These are phyloP conservation scores for Stichodactyla helianthus DNA, from an alignment of 64 coral and sea anemone genomes.

Conservation along the genomic window DNA sequence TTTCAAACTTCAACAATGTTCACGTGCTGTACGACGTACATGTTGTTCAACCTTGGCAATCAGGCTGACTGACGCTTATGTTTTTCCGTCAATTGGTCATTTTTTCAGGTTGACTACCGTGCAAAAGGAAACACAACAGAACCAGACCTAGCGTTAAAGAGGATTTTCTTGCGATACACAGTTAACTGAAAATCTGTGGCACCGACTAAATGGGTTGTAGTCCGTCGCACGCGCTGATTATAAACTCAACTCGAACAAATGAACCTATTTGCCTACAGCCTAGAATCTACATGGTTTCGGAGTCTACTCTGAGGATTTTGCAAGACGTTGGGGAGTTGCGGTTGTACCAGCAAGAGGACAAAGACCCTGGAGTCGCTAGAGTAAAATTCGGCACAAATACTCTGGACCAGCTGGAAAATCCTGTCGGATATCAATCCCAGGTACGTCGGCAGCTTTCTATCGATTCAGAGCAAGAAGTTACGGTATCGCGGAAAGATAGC, in stretches of 20 bases:
- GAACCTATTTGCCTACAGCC: conserved; percentile 82
- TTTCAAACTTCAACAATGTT: neutral
- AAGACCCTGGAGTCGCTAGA: conserved; percentile 36
- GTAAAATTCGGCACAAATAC: conserved; percentile 58
- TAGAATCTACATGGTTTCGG: conserved; percentile 88
- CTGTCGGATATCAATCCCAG: conserved; percentile 58
- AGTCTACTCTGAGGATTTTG: conserved; percentile 70
- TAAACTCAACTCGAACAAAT: conserved; percentile 52
- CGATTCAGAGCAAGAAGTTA: neutral
- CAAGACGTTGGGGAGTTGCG: conserved; percentile 77
- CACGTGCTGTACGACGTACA: neutral
- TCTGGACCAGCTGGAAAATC: conserved; percentile 77
- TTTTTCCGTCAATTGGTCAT: neutral
- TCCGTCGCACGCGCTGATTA: conserved; percentile 77
- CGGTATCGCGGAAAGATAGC: neutral
- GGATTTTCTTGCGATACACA: neutral
- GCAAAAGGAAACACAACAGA: neutral
- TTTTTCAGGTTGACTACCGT: neutral
- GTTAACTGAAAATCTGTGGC: neutral
- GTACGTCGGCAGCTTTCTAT: conserved; percentile 22
- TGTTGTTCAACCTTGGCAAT: neutral
- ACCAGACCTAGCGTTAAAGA: neutral
- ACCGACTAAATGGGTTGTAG: conserved; percentile 67
- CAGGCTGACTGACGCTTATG: neutral
- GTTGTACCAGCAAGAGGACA: conserved; percentile 70